phyloP scores from a whole-genome alignment of 2,113 vertebrate species.

The Sturnus vulgaris region DNA sequence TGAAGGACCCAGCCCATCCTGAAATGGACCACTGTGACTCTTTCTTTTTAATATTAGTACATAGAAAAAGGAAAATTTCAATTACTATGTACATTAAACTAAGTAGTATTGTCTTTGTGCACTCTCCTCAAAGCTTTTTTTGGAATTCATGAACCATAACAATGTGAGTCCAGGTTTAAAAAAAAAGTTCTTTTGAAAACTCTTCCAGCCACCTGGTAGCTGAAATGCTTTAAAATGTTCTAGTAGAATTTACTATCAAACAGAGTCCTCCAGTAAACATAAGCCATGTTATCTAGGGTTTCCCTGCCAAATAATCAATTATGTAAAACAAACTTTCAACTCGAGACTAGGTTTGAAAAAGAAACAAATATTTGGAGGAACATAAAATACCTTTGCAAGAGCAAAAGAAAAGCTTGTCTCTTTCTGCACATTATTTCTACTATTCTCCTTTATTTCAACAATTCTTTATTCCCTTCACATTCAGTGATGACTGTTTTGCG shows the following conservation, averaged over 20 bases:
- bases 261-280: neutral
- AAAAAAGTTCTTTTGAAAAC: neutral
- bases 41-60: neutral
- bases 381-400: neutral
- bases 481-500: neutral
- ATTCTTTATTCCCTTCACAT: neutral
- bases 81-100: neutral
- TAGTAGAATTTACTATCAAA: neutral
- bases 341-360: neutral
- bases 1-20: neutral
- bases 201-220: neutral
- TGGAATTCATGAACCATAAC: neutral
- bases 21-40: neutral
- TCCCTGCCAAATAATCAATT: neutral
- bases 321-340: neutral
- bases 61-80: neutral
- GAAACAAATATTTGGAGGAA: neutral
- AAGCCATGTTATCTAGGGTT: neutral
- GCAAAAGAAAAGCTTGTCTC: neutral
- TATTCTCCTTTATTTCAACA: neutral
- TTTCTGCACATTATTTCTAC: neutral
- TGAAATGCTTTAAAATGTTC: neutral
- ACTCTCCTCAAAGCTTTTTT: neutral
- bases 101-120: neutral
- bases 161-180: neutral